phyloP scores from a whole-genome alignment of 2,888 invertebrate species.

The Limnephilus lunatus region DNA sequence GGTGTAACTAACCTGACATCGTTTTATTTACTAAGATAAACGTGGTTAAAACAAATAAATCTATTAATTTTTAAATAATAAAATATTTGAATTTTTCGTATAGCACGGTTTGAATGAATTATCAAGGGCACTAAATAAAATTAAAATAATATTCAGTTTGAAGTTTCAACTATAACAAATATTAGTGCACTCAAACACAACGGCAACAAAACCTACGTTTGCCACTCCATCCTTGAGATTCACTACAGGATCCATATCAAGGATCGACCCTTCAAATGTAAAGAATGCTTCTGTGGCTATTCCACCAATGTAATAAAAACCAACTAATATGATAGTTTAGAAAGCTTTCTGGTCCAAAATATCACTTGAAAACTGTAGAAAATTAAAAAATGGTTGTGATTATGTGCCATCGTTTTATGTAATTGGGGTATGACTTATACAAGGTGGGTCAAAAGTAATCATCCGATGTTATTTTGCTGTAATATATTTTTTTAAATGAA shows the following conservation, averaged over 20 bases:
- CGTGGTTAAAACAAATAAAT: no score
- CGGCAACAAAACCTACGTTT: slow-evolving; percentile 98
- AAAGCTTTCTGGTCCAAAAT: not conserved
- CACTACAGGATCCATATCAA: slow-evolving; percentile 97
- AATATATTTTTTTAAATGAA: no score
- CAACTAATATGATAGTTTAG: not conserved
- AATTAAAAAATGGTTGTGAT: not conserved
- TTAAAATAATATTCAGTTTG: no score
- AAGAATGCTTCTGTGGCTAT: slow-evolving; percentile 93
- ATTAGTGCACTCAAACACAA: slow-evolving; percentile 91
- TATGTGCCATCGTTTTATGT: not conserved
- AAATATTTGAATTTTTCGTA: no score
- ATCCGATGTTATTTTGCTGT: no score
- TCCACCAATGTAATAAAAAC: slow-evolving; percentile 90
- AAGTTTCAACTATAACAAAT: not conserved
- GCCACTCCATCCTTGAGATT: slow-evolving; percentile 95
- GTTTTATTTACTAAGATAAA: no score
- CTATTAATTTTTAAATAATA: no score
- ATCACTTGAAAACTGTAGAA: not conserved
- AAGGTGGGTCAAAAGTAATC: no score
- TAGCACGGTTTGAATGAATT: no score
- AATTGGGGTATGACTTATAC: no score
- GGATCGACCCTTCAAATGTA: slow-evolving; percentile 97
- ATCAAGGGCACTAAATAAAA: no score
- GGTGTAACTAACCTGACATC: no score